phyloP scores from a whole-genome alignment of 2,113 vertebrate genomes.

The Cromileptes altivelis region DNA sequence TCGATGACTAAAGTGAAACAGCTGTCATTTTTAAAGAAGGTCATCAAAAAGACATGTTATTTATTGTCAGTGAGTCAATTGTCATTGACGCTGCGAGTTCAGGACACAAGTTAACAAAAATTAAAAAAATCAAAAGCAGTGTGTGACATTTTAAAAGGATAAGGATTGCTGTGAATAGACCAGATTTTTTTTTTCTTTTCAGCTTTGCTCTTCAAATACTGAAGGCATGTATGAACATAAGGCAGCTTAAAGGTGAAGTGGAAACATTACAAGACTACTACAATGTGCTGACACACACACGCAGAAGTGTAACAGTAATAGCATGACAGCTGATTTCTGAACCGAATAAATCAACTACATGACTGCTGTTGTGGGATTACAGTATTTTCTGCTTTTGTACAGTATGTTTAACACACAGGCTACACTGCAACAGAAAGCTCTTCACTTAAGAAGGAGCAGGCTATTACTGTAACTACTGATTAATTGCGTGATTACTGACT shows the following conservation, averaged over 20 bases:
- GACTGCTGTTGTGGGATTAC: conserved; percentile 26
- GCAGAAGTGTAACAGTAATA: neutral
- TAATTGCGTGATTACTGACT: conserved; percentile 80
- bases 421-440: conserved; percentile 57
- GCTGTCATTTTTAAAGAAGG: neutral
- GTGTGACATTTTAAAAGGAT: neutral
- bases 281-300: neutral
- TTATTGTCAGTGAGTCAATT: conserved; percentile 1
- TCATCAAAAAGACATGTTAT: conserved; percentile 11
- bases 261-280: neutral
- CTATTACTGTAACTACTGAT: conserved; percentile 80
- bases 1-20: conserved; percentile 28
- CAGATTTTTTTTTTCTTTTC: neutral
- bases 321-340: conserved; percentile 10
- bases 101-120: neutral
- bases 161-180: neutral
- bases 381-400: conserved; percentile 16
- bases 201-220: neutral
- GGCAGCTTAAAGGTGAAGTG: neutral
- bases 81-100: neutral
- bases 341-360: neutral
- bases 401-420: conserved; percentile 24
- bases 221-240: neutral
- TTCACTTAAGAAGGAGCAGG: conserved; percentile 48
- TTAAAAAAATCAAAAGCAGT: neutral